Evolutionary conservation across 2,888 invertebrate genomes (phyloP).

Genomic region (Drosophila prolongata): DNA sequence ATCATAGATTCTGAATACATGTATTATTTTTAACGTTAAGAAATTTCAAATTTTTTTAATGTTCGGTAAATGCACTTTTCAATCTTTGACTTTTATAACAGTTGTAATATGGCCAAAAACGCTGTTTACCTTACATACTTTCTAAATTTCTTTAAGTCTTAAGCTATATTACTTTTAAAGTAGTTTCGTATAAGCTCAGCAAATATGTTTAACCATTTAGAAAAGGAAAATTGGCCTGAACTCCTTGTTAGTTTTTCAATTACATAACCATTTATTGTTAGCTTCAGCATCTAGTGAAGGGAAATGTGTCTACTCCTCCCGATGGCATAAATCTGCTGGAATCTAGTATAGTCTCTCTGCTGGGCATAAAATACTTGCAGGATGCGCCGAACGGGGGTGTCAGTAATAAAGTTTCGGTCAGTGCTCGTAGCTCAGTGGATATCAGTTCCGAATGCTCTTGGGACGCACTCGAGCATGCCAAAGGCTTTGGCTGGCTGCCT

Average conservation of each 20-base stretch:
- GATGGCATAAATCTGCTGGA: constrained; percentile 12
- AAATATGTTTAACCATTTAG: background rate
- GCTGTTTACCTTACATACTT: too few species aligned
- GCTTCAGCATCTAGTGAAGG: constrained; percentile 3
- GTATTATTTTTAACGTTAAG: too few species aligned
- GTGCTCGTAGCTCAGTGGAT: constrained; percentile 42
- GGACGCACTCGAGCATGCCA: constrained; percentile 70
- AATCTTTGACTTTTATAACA: too few species aligned
- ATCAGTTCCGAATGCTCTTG: constrained; percentile 60
- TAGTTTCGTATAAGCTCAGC: too few species aligned
- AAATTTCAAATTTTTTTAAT: too few species aligned
- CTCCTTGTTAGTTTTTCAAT: constrained; percentile 4
- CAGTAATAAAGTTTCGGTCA: constrained; percentile 59
- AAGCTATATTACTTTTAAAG: too few species aligned
- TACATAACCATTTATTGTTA: background rate
- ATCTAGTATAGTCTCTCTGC: constrained; percentile 3
- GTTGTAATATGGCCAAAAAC: too few species aligned
- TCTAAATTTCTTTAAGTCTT: too few species aligned
- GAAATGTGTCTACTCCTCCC: too few species aligned
- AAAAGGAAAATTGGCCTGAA: background rate
- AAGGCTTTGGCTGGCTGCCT: constrained; percentile 47
- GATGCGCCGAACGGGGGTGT: constrained; percentile 19
- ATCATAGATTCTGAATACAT: too few species aligned
- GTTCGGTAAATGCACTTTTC: too few species aligned
- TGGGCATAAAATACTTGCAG: constrained; percentile 34